Evolutionary conservation across 2,797 vertebrate species (phyloP).

Genomic region (Antennarius maculatus): DNA sequence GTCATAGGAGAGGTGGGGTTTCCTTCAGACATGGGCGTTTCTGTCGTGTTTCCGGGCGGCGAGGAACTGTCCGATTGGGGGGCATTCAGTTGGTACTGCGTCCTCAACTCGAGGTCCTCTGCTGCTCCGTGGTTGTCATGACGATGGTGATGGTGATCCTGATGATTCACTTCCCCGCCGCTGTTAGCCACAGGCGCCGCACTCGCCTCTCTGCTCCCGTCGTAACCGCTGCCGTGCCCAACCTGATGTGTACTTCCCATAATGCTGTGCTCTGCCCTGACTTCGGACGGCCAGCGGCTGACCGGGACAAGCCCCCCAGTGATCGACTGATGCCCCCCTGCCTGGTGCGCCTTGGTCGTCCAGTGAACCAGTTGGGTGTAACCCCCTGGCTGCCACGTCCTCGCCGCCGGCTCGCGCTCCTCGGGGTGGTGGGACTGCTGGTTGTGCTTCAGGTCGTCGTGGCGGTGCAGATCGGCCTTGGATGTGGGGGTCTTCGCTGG

Average conservation of each 20-base stretch:
- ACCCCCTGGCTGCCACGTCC: constrained; percentile 72
- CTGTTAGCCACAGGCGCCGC: constrained; percentile 18
- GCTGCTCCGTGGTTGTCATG: constrained; percentile 28
- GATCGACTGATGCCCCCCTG: constrained; percentile 21
- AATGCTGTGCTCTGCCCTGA: constrained; percentile 44
- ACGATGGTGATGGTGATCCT: constrained; percentile 50
- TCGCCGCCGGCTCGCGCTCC: constrained; percentile 61
- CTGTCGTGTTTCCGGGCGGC: constrained; percentile 37
- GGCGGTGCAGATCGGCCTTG: constrained; percentile 80
- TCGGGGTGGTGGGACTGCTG: constrained; percentile 66
- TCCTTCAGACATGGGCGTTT: constrained; percentile 17
- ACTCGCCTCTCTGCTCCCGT: constrained; percentile 58
- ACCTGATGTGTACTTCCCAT: constrained; percentile 41
- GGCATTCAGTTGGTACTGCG: constrained; percentile 54
- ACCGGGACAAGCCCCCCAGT: constrained; percentile 5
- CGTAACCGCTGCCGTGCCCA: constrained; percentile 59
- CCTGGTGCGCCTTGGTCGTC: constrained; percentile 57
- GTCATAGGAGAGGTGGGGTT: constrained; percentile 27
- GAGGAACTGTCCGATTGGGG: constrained; percentile 63
- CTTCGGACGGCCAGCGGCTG: constrained; percentile 55
- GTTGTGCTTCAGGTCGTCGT: constrained; percentile 80
- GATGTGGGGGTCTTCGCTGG: constrained; percentile 64
- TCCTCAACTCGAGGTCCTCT: constrained; percentile 46
- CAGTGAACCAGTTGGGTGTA: constrained; percentile 73
- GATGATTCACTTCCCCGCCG: constrained; percentile 29